Conservation (phyloP, 2,113 vertebrate genomes). For the Thermophis baileyi region DNA sequence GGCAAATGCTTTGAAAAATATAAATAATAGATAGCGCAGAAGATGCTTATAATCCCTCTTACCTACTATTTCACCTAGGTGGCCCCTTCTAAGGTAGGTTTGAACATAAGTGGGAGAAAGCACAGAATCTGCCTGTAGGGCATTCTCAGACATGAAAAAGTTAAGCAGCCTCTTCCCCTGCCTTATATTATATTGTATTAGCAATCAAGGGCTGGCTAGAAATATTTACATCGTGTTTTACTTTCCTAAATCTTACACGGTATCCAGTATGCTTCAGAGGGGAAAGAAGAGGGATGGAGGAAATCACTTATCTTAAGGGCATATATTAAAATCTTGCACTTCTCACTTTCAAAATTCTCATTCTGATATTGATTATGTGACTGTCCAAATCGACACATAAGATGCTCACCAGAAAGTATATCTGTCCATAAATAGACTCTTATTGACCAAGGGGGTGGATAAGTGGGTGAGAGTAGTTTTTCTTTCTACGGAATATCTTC, state of each 20-base stretch:
- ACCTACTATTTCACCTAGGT: background rate
- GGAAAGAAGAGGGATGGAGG: background rate
- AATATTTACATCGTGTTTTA: background rate
- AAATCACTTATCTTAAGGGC: background rate
- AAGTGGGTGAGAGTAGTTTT: background rate
- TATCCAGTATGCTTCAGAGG: background rate
- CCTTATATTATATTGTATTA: background rate
- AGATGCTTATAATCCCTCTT: background rate
- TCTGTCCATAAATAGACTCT: background rate
- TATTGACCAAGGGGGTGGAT: background rate
- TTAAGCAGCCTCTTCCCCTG: background rate
- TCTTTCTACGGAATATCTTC: background rate
- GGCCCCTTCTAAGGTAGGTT: background rate
- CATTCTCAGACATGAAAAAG: background rate
- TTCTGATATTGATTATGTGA: background rate
- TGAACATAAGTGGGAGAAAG: background rate
- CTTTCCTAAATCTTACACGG: background rate
- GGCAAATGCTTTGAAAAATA: background rate
- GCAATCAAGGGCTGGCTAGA: background rate
- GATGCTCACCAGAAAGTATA: background rate
- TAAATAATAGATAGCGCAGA: background rate
- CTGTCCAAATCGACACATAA: background rate
- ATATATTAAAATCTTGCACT: background rate
- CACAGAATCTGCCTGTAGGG: background rate
- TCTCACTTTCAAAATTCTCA: background rate